phyloP scores from a whole-genome alignment of 1,140 invertebrate genomes.

The Helicoverpa zea region DNA sequence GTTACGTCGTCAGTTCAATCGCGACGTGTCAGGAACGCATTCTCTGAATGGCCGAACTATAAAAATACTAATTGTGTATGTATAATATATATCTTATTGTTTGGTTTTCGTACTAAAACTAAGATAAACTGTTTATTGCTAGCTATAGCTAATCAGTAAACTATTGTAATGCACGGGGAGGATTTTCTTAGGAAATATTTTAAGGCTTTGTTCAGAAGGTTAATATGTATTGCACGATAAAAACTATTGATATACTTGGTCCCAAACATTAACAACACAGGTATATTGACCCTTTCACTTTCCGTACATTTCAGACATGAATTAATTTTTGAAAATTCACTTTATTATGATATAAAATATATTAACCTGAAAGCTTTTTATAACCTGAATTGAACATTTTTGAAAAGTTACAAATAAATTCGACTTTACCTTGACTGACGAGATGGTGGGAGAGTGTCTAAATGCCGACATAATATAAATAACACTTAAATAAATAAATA shows the following conservation, averaged over 20 bases:
- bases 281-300: too few species aligned
- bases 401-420: slow-evolving; percentile 18
- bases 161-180: background rate
- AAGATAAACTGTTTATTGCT: slow-evolving; percentile 51
- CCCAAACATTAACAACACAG: too few species aligned
- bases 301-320: too few species aligned
- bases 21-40: too few species aligned
- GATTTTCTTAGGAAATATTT: background rate
- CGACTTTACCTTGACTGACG: slow-evolving; percentile 14
- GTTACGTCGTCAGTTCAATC: too few species aligned
- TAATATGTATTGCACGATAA: background rate
- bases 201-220: background rate
- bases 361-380: too few species aligned
- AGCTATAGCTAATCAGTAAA: background rate
- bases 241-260: background rate
- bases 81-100: slow-evolving; percentile 54
- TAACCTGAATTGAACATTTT: background rate
- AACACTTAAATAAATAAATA: slow-evolving; percentile 58
- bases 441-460: slow-evolving; percentile 72
- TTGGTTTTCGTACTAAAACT: slow-evolving; percentile 63
- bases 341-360: too few species aligned
- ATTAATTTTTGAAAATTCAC: too few species aligned
- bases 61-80: slow-evolving; percentile 47
- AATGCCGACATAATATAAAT: slow-evolving; percentile 63
- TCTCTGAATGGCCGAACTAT: too few species aligned